Base-by-base conservation (phyloP, 1,140 invertebrate genomes). In the Druon quercuslanigerum region DNA sequence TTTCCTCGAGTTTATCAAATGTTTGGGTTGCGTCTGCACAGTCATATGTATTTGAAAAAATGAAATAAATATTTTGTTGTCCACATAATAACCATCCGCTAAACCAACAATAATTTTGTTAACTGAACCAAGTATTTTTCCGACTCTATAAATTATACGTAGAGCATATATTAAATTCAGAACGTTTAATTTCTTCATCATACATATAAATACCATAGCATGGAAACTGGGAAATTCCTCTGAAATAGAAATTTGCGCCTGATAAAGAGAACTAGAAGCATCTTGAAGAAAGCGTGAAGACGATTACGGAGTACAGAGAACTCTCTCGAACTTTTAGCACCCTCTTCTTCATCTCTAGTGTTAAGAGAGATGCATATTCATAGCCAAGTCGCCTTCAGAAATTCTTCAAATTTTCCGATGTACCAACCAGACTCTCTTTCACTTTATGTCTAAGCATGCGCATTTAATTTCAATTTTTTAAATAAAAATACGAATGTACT, bases 311-410 rank as follows among this genome's bases (percentile, higher is more conserved):
- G 52, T 19, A 54, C 60, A 66, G 60, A 66, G 60, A 66, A 66
- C 13, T 66, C 40, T 66, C 60, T 66, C 25, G 60, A 66, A 66
- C 60, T 66, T 66, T n/a, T 51, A 57, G 40, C 6, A 57, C 14
- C 50, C 9, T 16, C 20, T 19, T 52, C 52, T 73, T 78, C 79
- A 33, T 60, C 50, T 5, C 9, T n/a, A 25, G 50, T 40, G 16
- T 81, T 73, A 73, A 71, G 51, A 5, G 50, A 13, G 51, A 74
- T 82, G 75, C 71, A 74, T 83, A 83, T 83, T 82, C 33, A 79
- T 83, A 75, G 77, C 57, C 33, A 50, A 0, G 46, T 54, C 40
- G 52, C 72, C 17, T 72, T 72, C 50, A 72, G 46, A 17, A 51
- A 72, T 72, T 72, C 50, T 51, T 51, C 50, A 46, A 72, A 51